phyloP scores from a whole-genome alignment of 2,113 vertebrate species.

The Camarhynchus parvulus region DNA sequence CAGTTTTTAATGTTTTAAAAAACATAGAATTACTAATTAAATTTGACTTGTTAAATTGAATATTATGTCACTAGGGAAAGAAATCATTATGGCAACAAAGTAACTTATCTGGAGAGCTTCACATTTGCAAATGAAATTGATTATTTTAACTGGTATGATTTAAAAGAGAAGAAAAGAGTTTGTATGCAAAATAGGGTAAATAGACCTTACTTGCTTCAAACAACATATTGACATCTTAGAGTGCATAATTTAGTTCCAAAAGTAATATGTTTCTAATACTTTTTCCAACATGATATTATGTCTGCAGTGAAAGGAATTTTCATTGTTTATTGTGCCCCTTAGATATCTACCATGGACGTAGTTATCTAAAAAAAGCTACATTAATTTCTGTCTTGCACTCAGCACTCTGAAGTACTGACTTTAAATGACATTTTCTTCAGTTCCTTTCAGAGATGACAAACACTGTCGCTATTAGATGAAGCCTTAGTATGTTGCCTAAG shows the following conservation, averaged over 20 bases:
- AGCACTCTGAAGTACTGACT: not conserved
- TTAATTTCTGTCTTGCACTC: constrained; percentile 32
- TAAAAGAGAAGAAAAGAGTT: constrained; percentile 4
- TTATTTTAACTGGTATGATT: not conserved
- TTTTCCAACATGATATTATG: not conserved
- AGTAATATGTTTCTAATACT: not conserved
- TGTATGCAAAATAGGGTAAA: not conserved
- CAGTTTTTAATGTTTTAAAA: constrained; percentile 33
- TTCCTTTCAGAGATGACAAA: constrained; percentile 46
- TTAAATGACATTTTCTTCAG: constrained; percentile 35
- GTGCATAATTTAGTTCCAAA: not conserved
- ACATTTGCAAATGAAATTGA: not conserved
- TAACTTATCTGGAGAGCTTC: constrained; percentile 17
- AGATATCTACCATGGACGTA: not conserved
- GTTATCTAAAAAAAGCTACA: not conserved
- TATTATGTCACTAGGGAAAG: constrained; percentile 26
- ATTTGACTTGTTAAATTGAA: constrained; percentile 52
- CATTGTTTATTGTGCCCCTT: not conserved
- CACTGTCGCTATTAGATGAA: constrained; percentile 60
- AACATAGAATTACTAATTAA: constrained; percentile 22
- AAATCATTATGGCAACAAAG: constrained; percentile 24
- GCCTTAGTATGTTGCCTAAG: constrained; percentile 15
- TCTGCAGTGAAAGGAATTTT: constrained; percentile 13
- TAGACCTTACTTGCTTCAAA: not conserved
- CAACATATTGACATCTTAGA: not conserved